A percentile compares a stretch with the other conserved stretches of the same genome.
phyloP scores from a whole-genome alignment of 2,888 invertebrate species.

The Stenchaetothrips biformis region DNA sequence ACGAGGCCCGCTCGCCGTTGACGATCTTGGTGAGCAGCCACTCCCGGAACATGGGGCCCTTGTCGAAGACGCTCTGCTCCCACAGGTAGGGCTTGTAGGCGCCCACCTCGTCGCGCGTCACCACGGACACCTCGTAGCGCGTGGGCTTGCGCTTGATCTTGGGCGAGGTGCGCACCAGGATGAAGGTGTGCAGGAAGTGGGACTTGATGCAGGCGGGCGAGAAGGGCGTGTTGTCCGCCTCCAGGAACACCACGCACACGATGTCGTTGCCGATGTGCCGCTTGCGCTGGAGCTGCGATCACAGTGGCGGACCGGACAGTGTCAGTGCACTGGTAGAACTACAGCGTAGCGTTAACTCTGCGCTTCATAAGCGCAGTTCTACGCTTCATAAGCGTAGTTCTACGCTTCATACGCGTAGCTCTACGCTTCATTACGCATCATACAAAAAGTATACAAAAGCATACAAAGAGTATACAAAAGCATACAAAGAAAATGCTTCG shows the following conservation, averaged over 20 bases:
- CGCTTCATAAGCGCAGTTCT: no score
- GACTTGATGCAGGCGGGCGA: conserved; percentile 92
- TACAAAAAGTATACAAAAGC: no score
- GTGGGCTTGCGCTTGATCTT: conserved; percentile 80
- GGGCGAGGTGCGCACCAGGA: conserved; percentile 83
- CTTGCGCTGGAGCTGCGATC: conserved; percentile 75
- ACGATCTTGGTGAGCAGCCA: conserved; percentile 92
- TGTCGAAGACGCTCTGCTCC: conserved; percentile 92
- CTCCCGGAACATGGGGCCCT: conserved; percentile 91
- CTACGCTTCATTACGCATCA: no score
- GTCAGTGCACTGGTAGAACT: no score
- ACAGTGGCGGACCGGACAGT: no score
- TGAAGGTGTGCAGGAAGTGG: conserved; percentile 91
- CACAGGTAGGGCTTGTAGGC: conserved; percentile 93
- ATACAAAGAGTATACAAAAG: no score
- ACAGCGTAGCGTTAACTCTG: no score
- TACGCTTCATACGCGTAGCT: no score
- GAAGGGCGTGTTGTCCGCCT: conserved; percentile 87
- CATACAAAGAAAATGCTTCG: no score
- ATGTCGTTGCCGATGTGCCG: conserved; percentile 93
- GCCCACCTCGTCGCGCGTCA: conserved; percentile 89
- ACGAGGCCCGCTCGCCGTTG: conserved; percentile 88
- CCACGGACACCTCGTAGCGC: conserved; percentile 86
- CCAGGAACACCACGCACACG: conserved; percentile 89
- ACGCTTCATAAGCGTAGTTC: no score